Evolutionary conservation across 2,113 vertebrate genomes (phyloP).

Genomic region (Platycercus adscitus): DNA sequence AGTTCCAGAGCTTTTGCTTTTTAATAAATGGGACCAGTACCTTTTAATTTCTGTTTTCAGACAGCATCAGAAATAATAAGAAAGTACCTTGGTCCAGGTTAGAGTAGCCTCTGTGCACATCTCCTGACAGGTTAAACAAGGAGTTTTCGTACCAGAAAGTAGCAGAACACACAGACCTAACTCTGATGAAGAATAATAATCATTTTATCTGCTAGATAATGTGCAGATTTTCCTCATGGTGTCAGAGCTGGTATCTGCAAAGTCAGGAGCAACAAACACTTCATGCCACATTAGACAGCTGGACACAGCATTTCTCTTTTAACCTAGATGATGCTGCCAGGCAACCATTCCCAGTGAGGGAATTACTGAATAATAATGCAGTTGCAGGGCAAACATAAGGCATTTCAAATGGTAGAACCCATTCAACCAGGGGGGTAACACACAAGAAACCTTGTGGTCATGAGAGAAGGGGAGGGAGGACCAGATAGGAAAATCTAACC

Average conservation of each 20-base stretch:
- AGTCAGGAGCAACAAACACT: not conserved
- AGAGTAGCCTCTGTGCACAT: not conserved
- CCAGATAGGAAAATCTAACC: not conserved
- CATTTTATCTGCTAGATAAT: not conserved
- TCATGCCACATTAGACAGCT: not conserved
- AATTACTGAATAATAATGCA: not conserved
- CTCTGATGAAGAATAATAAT: not conserved
- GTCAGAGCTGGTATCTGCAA: not conserved
- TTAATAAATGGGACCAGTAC: not conserved
- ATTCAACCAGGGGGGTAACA: not conserved
- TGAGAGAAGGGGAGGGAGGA: not conserved
- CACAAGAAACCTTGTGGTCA: not conserved
- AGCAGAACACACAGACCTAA: not conserved
- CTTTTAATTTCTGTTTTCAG: constrained; percentile 8
- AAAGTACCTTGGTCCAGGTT: not conserved
- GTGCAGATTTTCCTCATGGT: not conserved
- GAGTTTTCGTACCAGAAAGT: not conserved
- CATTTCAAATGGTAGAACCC: constrained; percentile 7
- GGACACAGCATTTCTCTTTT: not conserved
- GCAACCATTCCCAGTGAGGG: not conserved
- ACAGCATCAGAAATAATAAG: not conserved
- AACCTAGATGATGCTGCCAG: not conserved
- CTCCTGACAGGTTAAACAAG: not conserved
- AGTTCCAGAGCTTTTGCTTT: not conserved
- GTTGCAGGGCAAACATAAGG: not conserved